phyloP scores from a whole-genome alignment of 2,888 invertebrate species.

The Gisinianus flammeolus region DNA sequence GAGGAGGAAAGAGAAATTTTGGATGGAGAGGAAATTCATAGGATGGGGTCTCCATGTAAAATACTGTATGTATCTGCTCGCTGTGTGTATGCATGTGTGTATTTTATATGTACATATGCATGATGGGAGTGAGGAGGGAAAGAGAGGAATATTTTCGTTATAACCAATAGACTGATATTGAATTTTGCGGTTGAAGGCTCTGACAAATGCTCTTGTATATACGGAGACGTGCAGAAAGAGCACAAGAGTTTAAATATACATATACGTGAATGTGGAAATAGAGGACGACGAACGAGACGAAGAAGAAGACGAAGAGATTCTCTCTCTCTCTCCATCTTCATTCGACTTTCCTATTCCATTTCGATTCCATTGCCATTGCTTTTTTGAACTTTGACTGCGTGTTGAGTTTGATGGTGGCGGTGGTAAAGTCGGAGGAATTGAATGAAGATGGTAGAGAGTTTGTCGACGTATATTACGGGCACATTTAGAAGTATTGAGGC shows the following conservation, averaged over 20 bases:
- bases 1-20: too few species aligned
- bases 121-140: background rate
- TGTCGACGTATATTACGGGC: background rate
- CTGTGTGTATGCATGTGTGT: background rate
- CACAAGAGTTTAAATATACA: slow-evolving; percentile 1
- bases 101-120: background rate
- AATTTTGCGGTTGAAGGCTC: slow-evolving; percentile 20
- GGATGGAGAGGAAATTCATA: too few species aligned
- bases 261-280: background rate
- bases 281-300: too few species aligned
- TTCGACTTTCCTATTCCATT: slow-evolving; percentile 9
- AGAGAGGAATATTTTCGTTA: background rate
- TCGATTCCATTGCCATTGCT: background rate
- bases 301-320: background rate
- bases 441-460: slow-evolving; percentile 2
- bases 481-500: background rate
- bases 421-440: slow-evolving; percentile 9
- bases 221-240: slow-evolving; percentile 3
- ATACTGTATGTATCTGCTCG: too few species aligned
- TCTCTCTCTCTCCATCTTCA: background rate
- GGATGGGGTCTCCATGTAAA: too few species aligned
- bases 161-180: slow-evolving; percentile 21
- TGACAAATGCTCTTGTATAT: slow-evolving; percentile 9
- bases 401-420: background rate
- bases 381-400: slow-evolving; percentile 16